phyloP scores from a whole-genome alignment of 1,140 invertebrate genomes.

The Brachionus manjavacas region DNA sequence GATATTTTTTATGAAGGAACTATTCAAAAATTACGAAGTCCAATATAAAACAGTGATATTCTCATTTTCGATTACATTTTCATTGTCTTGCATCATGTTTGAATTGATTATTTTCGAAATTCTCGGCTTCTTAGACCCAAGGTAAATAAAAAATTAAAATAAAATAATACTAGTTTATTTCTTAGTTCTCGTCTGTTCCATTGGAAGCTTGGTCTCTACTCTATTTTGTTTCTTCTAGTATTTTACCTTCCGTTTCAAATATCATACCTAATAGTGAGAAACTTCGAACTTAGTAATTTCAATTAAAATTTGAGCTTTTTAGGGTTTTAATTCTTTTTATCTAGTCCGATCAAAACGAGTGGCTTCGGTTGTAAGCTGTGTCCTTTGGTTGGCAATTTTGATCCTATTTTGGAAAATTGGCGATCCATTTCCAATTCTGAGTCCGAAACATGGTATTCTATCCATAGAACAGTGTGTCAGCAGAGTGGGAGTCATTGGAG shows the following conservation, averaged over 20 bases:
- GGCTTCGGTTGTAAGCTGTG: constrained; percentile 68
- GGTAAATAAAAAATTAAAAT: constrained; percentile 57
- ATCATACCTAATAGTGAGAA: constrained; percentile 67
- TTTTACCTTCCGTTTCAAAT: constrained; percentile 95
- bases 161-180: constrained; percentile 41
- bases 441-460: constrained; percentile 83
- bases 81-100: constrained; percentile 97
- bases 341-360: constrained; percentile 64
- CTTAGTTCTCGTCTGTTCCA: constrained; percentile 86
- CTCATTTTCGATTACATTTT: constrained; percentile 93
- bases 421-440: constrained; percentile 95
- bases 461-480: constrained; percentile 91
- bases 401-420: constrained; percentile 98
- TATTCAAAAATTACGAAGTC: constrained; percentile 94
- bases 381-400: constrained; percentile 83
- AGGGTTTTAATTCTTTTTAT: constrained; percentile 43
- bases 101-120: constrained; percentile 99
- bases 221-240: constrained; percentile 87
- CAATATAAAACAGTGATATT: constrained; percentile 77
- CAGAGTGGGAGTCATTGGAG: constrained; percentile 91
- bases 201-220: constrained; percentile 86
- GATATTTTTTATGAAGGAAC: constrained; percentile 96
- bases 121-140: constrained; percentile 78
- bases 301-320: not conserved
- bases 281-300: not conserved